Evolutionary conservation across 1,140 invertebrate species (phyloP), one percentile per base, ranked within the genome.

Genomic region (Heliconius nattereri): DNA sequence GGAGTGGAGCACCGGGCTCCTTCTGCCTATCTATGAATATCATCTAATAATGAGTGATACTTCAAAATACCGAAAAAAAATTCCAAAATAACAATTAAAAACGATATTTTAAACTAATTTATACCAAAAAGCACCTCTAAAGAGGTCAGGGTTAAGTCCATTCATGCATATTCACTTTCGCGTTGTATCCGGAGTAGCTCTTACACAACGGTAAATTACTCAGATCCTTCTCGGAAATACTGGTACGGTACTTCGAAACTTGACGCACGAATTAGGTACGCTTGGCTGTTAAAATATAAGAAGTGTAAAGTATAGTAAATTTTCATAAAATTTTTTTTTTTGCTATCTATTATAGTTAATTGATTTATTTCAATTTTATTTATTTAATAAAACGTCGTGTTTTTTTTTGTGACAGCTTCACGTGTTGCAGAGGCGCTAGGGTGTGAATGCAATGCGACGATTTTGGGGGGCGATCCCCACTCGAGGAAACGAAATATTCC

Each of bases 171-270:
- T 37, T 37, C 19, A 52, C 72, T 73, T 76, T 76, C 54, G n/a
- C 9, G 26, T 13, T 37, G 45, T 52, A 40, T 35, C 37, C 75
- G 32, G 60, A 71, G 66, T 60, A 52, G 75, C 66, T n/a, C 29
- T 76, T 40, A 26, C 74, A 60, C 74, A 76, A 66, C 32, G 40
- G 66, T 71, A 29, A 5, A 52, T 71, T 76, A 45, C n/a, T 76
- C 75, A 76, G 40, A 66, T 71, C 40, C 23, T 76, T 76, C 75
- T 76, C 45, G 40, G 66, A 76, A 76, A 32, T 52, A 23, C 3
- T 52, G 9, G 35, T 71, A 52, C 66, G 75, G 23, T 37, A 54
- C 75, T 76, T 16, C 66, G 75, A 76, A 71, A 52, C 9, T 35
- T 26, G 26, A 76, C 60, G 66, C 66, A 52, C 8, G 29, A 73